These are phyloP conservation scores for Corynorhinus townsendii DNA, from an alignment of 2,113 vertebrate species.

Conservation along the genomic window DNA sequence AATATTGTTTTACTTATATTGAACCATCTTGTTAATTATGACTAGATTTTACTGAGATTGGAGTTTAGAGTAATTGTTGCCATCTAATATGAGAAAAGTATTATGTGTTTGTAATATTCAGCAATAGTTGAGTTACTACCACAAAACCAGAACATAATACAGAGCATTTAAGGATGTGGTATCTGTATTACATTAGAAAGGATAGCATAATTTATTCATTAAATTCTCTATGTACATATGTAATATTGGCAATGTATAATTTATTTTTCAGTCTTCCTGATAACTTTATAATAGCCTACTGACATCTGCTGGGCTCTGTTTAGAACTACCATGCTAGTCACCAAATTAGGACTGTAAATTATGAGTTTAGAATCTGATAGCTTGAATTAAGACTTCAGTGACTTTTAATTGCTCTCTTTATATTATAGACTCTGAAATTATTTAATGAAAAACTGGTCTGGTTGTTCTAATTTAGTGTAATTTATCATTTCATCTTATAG, in stretches of 20 bases:
- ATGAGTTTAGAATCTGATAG: not conserved
- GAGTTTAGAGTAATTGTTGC: not conserved
- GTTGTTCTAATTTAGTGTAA: not conserved
- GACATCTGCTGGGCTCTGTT: slow-evolving; percentile 61
- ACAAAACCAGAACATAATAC: not conserved
- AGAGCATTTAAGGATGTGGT: not conserved
- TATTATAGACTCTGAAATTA: not conserved
- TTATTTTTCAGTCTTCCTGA: not conserved
- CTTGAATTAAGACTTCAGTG: not conserved
- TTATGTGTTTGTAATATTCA: not conserved
- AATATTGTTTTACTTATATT: not conserved
- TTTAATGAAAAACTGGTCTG: not conserved
- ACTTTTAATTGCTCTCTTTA: not conserved
- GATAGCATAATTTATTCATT: not conserved
- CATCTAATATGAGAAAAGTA: not conserved
- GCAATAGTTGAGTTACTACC: not conserved
- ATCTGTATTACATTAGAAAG: not conserved
- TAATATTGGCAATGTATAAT: not conserved
- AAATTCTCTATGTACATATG: not conserved
- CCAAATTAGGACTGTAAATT: not conserved
- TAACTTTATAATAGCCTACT: slow-evolving; percentile 39
- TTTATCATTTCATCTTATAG: not conserved
- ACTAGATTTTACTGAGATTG: not conserved
- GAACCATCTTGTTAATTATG: not conserved
- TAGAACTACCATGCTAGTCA: slow-evolving; percentile 11